Evolutionary conservation across 2,888 invertebrate species (phyloP), one percentile per base, ranked within the genome.

Genomic region (Temnothorax ravouxi): DNA sequence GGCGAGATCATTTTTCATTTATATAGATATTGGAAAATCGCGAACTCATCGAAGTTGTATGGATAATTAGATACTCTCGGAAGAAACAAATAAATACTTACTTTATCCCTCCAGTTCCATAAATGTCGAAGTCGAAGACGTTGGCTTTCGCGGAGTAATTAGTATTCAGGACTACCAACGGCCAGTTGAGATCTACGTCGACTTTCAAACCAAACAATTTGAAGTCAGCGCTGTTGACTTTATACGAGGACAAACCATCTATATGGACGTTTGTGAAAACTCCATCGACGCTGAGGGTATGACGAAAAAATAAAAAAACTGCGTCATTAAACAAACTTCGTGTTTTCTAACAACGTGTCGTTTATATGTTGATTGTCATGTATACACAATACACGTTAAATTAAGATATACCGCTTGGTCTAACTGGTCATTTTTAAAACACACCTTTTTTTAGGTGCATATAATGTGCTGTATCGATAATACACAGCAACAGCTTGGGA

Each of bases 41-140:
- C 11, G 4, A 71, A 41, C 5, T 72, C 1, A 44, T 25, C 4
- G 15, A 74, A 59, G 13, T 67, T 15, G 3, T 18, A 34, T n/a
- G 4, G 5, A 3, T 38, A 18, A 6, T 54, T 54, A 18, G 3
- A 67, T 54, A n/a, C 9, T 52, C 18, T 18, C 4, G 6, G 18
- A 38, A 47, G n/a, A 25, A 50, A 66, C 5, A n/a, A 13, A n/a
- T n/a, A n/a, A n/a, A 18, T 41, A 82, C 91, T 92, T 62, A 93
- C 92, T 34, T 0, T 0, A 89, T 62, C 0, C 38, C 11, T 34
- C 92, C 92, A 0, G 64, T 6, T 29, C 93, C 93, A 59, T 74
- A 87, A 41, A 86, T 0, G 0, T 74, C 0, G 0, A 86, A 3
- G 0, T 13, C 0, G 0, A 74, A 21, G 0, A 71, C n/a, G 0